Evolutionary conservation across 2,797 vertebrate species (phyloP).

Genomic region (Picus viridis): DNA sequence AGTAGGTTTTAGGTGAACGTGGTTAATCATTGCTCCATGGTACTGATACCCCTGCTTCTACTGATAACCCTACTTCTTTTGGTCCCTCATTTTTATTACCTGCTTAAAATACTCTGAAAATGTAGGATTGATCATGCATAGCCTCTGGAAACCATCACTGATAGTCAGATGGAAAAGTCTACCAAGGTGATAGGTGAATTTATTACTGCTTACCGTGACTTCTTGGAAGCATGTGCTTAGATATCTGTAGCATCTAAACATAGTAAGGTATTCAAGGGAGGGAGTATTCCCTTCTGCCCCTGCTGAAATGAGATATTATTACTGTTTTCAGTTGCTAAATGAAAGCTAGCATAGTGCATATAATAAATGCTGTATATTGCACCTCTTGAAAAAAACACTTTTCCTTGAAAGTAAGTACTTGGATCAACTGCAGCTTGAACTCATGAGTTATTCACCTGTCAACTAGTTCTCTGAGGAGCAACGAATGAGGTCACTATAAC

Average conservation of each 20-base stretch:
- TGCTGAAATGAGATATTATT: not conserved
- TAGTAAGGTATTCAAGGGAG: not conserved
- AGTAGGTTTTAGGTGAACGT: not conserved
- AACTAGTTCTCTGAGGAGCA: not conserved
- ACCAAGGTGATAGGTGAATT: not conserved
- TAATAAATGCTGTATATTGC: constrained; percentile 20
- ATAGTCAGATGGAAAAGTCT: not conserved
- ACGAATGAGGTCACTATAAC: not conserved
- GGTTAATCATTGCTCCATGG: not conserved
- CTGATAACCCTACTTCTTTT: not conserved
- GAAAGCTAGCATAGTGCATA: not conserved
- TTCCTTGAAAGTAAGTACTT: constrained; percentile 1
- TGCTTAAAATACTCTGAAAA: not conserved
- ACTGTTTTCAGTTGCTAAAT: not conserved
- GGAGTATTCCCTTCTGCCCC: not conserved
- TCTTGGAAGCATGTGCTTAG: not conserved
- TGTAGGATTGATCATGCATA: not conserved
- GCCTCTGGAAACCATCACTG: not conserved
- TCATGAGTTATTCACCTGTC: not conserved
- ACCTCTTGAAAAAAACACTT: constrained; percentile 7
- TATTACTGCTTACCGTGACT: not conserved
- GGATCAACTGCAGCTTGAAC: not conserved
- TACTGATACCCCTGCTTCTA: not conserved
- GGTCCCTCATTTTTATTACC: not conserved
- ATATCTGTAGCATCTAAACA: not conserved